phyloP scores from a whole-genome alignment of 2,888 invertebrate genomes.

The Agonum fuliginosum region DNA sequence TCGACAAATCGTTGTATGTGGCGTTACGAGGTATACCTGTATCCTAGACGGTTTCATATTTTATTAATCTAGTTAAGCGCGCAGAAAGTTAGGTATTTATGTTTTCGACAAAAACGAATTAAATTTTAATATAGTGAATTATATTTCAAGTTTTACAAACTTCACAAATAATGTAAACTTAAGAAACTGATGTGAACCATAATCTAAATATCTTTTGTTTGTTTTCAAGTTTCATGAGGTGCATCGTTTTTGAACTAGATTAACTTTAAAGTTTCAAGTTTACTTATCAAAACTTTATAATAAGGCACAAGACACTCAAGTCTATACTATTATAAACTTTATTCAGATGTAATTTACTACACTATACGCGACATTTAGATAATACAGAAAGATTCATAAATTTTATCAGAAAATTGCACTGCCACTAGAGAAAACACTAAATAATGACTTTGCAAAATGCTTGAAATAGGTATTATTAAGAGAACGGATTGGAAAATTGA shows the following conservation, averaged over 20 bases:
- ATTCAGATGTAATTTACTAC: slow-evolving; percentile 27
- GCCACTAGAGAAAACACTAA: too few species aligned
- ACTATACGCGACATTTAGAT: slow-evolving; percentile 6
- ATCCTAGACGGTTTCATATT: too few species aligned
- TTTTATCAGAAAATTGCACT: slow-evolving; percentile 27
- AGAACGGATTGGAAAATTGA: too few species aligned
- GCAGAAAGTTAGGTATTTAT: too few species aligned
- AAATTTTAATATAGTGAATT: slow-evolving; percentile 8
- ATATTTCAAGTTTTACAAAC: not conserved
- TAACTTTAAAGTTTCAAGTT: slow-evolving; percentile 36
- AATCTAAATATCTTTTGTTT: slow-evolving; percentile 30
- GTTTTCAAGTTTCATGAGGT: slow-evolving; percentile 22
- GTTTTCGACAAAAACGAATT: too few species aligned
- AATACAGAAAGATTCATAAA: slow-evolving; percentile 2
- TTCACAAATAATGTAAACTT: slow-evolving; percentile 22
- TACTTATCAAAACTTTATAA: slow-evolving; percentile 46
- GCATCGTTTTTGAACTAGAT: slow-evolving; percentile 33
- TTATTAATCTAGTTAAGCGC: too few species aligned
- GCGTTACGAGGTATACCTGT: too few species aligned
- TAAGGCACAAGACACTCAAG: slow-evolving; percentile 3
- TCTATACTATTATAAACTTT: slow-evolving; percentile 33
- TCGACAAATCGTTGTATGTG: too few species aligned
- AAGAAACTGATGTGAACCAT: slow-evolving; percentile 22
- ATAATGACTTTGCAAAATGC: too few species aligned
- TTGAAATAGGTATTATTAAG: too few species aligned